A percentile compares a stretch with the other conserved stretches of the same genome.
Evolutionary conservation across 1,140 invertebrate genomes (phyloP).

Genomic region (Venustaconcha ellipsiformis): DNA sequence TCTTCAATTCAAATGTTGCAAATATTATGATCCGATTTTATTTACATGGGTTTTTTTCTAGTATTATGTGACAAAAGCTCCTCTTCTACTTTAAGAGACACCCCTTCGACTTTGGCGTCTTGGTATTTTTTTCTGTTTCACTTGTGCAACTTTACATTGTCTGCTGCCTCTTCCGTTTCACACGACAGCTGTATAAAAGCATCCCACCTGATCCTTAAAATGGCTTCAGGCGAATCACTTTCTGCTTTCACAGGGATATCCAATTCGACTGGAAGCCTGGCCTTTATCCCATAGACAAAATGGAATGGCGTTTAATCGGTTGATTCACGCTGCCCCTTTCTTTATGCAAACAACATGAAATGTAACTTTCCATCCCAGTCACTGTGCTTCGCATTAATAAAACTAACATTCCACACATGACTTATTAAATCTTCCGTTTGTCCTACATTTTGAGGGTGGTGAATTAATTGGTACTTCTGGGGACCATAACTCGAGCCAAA

Average conservation of each 20-base stretch:
- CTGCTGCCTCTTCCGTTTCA: not conserved
- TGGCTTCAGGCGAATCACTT: not conserved
- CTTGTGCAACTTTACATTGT: not conserved
- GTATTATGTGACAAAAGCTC: no score
- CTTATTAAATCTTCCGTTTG: no score
- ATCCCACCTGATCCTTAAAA: not conserved
- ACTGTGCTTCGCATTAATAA: not conserved
- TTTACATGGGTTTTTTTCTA: no score
- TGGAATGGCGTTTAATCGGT: not conserved
- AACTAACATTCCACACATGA: not conserved
- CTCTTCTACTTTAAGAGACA: no score
- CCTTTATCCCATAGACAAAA: not conserved
- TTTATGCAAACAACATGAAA: not conserved
- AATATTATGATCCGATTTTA: no score
- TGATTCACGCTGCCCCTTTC: not conserved
- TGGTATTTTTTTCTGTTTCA: no score
- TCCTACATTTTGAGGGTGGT: no score
- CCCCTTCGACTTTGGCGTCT: no score
- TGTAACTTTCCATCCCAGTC: conserved; percentile 3
- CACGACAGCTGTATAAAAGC: not conserved
- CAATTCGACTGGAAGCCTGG: not conserved
- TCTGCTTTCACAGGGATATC: not conserved
- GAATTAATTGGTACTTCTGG: no score
- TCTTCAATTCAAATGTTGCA: no score
- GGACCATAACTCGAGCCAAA: no score